Percentiles rank a stretch among this genome's conserved stretches.
phyloP scores from a whole-genome alignment of 2,888 invertebrate species.

The Anoncus sp. region DNA sequence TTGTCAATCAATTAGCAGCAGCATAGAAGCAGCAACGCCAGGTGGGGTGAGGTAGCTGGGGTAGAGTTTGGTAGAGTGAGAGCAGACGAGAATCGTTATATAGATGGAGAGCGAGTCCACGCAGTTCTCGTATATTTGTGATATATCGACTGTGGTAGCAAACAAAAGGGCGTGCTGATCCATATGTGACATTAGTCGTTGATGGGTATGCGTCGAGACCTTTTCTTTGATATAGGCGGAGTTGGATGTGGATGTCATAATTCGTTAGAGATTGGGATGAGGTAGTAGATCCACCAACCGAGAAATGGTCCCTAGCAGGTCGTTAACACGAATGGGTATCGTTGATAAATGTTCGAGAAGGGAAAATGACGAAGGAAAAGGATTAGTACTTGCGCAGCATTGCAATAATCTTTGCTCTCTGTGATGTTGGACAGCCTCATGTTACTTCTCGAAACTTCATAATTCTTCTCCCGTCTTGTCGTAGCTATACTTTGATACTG shows the following conservation, averaged over 20 bases:
- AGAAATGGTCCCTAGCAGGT: conserved; percentile 19
- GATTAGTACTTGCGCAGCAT: conserved; percentile 35
- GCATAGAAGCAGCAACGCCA: conserved; percentile 58
- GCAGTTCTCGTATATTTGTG: not conserved
- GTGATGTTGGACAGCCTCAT: conserved; percentile 27
- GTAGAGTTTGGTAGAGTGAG: conserved; percentile 5
- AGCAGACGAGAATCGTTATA: conserved; percentile 12
- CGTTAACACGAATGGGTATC: no score
- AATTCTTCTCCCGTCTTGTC: conserved; percentile 2
- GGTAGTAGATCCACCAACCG: conserved; percentile 10
- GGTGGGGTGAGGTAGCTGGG: conserved; percentile 24
- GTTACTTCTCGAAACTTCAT: not conserved
- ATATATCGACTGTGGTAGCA: not conserved
- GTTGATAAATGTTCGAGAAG: no score
- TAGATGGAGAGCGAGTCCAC: not conserved
- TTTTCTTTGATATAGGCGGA: not conserved
- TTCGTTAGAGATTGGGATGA: not conserved
- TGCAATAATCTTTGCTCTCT: conserved; percentile 33
- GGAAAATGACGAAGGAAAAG: no score
- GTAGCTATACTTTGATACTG: not conserved
- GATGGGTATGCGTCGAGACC: not conserved
- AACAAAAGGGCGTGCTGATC: conserved; percentile 13
- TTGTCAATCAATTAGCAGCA: conserved; percentile 64
- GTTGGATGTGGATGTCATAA: no score
- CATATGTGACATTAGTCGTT: not conserved